Evolutionary conservation across 1,140 invertebrate species (phyloP), one percentile per base, ranked within the genome.

Genomic region (Drosophila ambigua): DNA sequence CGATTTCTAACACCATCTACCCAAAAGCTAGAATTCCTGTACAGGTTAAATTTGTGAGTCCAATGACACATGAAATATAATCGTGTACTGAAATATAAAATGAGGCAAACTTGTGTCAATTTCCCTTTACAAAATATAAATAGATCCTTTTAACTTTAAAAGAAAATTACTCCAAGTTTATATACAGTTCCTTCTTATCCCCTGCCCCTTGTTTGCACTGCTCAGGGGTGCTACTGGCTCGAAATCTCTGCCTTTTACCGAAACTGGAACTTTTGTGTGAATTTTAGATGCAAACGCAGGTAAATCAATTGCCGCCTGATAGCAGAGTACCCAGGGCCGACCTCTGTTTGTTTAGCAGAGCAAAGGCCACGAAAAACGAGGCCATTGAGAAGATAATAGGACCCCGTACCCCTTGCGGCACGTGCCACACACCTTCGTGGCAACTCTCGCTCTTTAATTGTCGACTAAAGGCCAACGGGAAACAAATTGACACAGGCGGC

Each of bases 401-500:
- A 16, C 16, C 16, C 16, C 16, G 16, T 0, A 31, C 26, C 43
- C 66, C 60, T 41, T 58, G 60, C 57, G 72, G 73, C 81, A 80
- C 81, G 65, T 84, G 64, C 61, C 61, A 24, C 61, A 39, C 28
- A 41, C 28, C 48, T 50, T 66, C 15, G 31, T 35, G 6, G 11
- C 15, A 4, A 11, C 7, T 48, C 48, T 71, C 35, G 66, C 57
- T 57, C 66, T 61, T 61, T 66, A 72, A 72, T 54, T 62, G 48
- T 46, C 52, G 71, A 48, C 61, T 58, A 73, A 74, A 69, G 64
- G 55, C 35, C 74, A 61, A 51, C 43, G 35, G 57, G 57, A 62
- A 87, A 68, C 82, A 85, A 84, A 85, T 85, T 85, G 73, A 73
- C 73, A 79, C 77, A 73, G 78, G 79, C 78, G 63, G 73, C 72